These are phyloP conservation scores for Danio jaintianensis DNA, from an alignment of 2,797 vertebrate species.

Conservation along the genomic window DNA sequence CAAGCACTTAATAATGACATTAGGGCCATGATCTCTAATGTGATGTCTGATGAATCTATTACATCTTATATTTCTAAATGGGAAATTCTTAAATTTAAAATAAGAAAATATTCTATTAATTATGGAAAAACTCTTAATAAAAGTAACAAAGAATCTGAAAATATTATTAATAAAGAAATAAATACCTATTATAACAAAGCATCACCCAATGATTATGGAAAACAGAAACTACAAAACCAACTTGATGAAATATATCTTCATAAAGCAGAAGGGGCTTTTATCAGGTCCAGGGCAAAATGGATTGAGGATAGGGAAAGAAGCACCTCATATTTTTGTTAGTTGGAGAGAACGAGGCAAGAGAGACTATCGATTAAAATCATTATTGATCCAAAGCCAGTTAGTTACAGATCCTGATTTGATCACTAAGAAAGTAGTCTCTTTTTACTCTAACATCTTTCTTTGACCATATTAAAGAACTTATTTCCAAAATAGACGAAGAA, in stretches of 20 bases:
- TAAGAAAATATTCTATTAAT: neutral
- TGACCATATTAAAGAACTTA: slow-evolving; percentile 15
- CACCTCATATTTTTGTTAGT: neutral
- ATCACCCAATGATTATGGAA: neutral
- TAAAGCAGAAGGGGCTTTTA: neutral
- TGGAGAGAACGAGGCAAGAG: neutral
- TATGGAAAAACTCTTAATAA: neutral
- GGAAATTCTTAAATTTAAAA: slow-evolving; percentile 42
- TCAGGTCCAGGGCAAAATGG: neutral
- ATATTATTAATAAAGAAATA: neutral
- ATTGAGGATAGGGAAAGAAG: neutral
- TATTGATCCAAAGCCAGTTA: too few relatives aligned
- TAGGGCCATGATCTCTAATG: neutral
- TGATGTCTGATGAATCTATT: neutral
- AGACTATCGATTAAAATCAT: neutral
- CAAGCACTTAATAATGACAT: slow-evolving; percentile 10
- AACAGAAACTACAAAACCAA: slow-evolving; percentile 1
- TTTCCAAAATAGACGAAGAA: slow-evolving; percentile 41
- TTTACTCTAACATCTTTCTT: neutral
- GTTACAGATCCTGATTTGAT: too few relatives aligned
- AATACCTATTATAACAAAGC: neutral
- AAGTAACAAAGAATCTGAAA: neutral
- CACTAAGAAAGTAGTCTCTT: too few relatives aligned
- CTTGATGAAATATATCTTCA: neutral
- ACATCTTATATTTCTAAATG: slow-evolving; percentile 16